Evolutionary conservation across 2,888 invertebrate species (phyloP).

Genomic region (Nesidiocoris tenuis): DNA sequence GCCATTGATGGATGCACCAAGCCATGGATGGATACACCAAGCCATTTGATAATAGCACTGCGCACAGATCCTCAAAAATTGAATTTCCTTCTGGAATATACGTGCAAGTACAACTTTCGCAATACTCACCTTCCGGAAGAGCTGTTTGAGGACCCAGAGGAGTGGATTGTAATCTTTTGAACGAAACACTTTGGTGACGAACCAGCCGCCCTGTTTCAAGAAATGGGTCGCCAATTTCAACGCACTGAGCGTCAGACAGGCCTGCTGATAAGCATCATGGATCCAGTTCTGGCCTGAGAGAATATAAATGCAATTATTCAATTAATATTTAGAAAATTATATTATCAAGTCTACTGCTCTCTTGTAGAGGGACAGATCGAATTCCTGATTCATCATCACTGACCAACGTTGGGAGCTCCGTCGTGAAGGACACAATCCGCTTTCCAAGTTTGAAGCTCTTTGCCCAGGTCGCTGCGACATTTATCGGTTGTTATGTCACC

Average conservation of each 20-base stretch:
- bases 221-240: slow-evolving; percentile 89
- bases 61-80: too few relatives aligned
- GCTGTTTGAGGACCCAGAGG: slow-evolving; percentile 91
- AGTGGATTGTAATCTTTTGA: slow-evolving; percentile 96
- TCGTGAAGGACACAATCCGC: slow-evolving; percentile 96
- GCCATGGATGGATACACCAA: too few relatives aligned
- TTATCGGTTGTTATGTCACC: slow-evolving; percentile 98
- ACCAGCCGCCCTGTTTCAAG: slow-evolving; percentile 89
- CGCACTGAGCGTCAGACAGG: slow-evolving; percentile 86
- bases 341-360: too few relatives aligned
- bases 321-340: not conserved
- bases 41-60: too few relatives aligned
- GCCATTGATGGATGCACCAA: too few relatives aligned
- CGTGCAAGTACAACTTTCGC: too few relatives aligned
- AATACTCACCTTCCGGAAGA: slow-evolving; percentile 92
- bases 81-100: too few relatives aligned
- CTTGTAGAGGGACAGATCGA: too few relatives aligned
- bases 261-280: slow-evolving; percentile 95
- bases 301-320: not conserved
- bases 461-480: slow-evolving; percentile 75
- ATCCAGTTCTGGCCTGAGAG: slow-evolving; percentile 83
- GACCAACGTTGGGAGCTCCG: slow-evolving; percentile 94
- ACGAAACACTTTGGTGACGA: slow-evolving; percentile 96
- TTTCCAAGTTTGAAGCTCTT: slow-evolving; percentile 91
- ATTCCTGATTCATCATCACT: too few relatives aligned